Evolutionary conservation across 2,888 invertebrate species (phyloP), one percentile per base, ranked within the genome.

Genomic region (Hemaris fuciformis): DNA sequence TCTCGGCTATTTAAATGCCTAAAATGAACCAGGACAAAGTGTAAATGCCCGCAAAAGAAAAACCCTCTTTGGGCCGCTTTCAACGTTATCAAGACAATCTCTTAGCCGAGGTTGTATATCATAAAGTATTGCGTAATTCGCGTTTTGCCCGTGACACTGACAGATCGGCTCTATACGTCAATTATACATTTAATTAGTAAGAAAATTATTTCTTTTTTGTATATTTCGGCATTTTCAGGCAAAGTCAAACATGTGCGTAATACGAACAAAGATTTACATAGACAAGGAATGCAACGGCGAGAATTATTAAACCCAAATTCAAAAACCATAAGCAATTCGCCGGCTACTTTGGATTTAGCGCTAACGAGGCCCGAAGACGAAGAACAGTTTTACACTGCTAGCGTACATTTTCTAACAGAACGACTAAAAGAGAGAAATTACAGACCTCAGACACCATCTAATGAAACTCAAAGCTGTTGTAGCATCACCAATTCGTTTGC

Each of bases 341-440:
- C 64, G 58, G 18, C 27, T 15, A 60, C 66, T 53, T 64, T 78
- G 27, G 73, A 79, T 62, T 70, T 66, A 23, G 70, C 70, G 31
- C 66, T 80, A 42, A 62, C 69, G 42, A 76, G 75, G 58, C 74
- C 78, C 1, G 82, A 84, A 38, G 83, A 89, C 70, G 80, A 83
- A 64, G 80, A 87, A 53, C 71, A 84, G 42, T 87, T 89, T 66
- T 90, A 83, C 63, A 80, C 84, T 22, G 90, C 90, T n/a, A 90
- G 90, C 71, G 74, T 90, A 8, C 78, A 87, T 61, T 91, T 89
- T 66, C 82, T 91, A n/a, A 80, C 74, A 59, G 83, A 82, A 68
- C 79, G 84, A 64, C 77, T 91, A n/a, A 75, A 83, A 69, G 85
- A 87, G 63, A 89, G 86, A 74, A 70, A 72, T 13, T 64, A 67